Base-by-base conservation (phyloP, 2,113 vertebrate species). In the Sphyrna mokarran region DNA sequence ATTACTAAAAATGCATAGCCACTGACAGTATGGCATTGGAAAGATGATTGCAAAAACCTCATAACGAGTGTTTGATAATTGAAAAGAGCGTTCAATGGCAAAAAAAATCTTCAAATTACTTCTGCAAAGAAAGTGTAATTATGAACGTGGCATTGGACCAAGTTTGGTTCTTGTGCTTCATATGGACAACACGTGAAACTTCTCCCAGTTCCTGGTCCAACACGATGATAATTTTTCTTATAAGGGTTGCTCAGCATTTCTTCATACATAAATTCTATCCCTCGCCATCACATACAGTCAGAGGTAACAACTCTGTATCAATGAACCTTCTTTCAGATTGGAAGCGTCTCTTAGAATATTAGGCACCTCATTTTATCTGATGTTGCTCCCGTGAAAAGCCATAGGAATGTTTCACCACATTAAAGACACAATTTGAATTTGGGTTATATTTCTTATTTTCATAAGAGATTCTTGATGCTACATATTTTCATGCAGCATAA, bases 111-210 rank as follows among this genome's bases (percentile, higher is more conserved):
- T 66, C 33, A 37, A 37, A n/a, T 63, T 37, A 63, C 89, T 37
- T 93, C 33, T 66, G 61, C 89, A 66, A 63, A 66, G 61, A 8
- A 66, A 66, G 89, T 66, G 61, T 66, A 93, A 93, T 93, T 61
- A 93, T 93, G 33, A 93, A 68, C n/a, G 68, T 93, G 58, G 58
- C 33, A 66, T 66, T 37, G 89, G 63, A 68, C n/a, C 89, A 93
- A 68, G 20, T 93, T 68, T 93, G 61, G 33, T 93, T 66, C 33
- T 93, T 68, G 33, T 68, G 22, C 61, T 93, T 66, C 0, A 20
- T 63, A 91, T 37, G 29, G 14, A 66, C 33, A n/a, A 18, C 48
- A 61, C 22, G 58, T n/a, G 18, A 66, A 91, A 91, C 29, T 37
- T 66, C 18, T 93, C 61, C n/a, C 89, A 66, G 16, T 93, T 22